Evolutionary conservation across 2,113 vertebrate genomes (phyloP).

Genomic region (Leucoraja erinaceus): DNA sequence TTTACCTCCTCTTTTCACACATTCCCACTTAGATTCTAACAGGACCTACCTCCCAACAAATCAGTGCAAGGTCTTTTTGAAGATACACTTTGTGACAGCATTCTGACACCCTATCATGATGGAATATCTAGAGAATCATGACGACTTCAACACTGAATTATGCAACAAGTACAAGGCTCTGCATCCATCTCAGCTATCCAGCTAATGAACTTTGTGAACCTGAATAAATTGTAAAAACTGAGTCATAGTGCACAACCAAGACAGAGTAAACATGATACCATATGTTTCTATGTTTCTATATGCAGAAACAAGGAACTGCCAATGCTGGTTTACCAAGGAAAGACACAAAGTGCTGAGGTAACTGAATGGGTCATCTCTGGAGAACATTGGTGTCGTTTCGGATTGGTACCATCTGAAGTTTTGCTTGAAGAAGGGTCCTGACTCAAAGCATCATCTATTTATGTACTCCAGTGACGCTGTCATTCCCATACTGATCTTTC

Average conservation of each 20-base stretch:
- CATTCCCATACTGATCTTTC: too few relatives aligned
- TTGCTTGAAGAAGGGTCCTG: too few relatives aligned
- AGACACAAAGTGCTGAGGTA: too few relatives aligned
- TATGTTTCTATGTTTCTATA: too few relatives aligned
- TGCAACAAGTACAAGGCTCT: neutral
- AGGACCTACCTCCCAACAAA: too few relatives aligned
- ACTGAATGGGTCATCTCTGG: too few relatives aligned
- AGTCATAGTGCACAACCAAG: neutral
- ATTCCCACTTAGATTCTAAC: neutral
- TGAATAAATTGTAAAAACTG: neutral
- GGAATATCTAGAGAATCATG: too few relatives aligned
- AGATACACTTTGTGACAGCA: neutral
- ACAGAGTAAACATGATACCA: neutral
- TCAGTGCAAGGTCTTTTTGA: neutral
- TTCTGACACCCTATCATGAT: neutral
- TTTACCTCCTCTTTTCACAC: neutral
- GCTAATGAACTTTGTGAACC: neutral
- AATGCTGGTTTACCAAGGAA: too few relatives aligned
- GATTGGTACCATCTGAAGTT: too few relatives aligned
- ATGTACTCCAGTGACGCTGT: too few relatives aligned
- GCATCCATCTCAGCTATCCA: neutral
- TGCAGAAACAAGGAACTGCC: neutral
- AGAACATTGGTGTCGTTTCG: too few relatives aligned
- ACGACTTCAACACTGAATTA: neutral
- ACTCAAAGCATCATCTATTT: too few relatives aligned